These are phyloP conservation scores for Pseudorasbora parva DNA, from an alignment of 2,113 vertebrate species.

Conservation along the genomic window DNA sequence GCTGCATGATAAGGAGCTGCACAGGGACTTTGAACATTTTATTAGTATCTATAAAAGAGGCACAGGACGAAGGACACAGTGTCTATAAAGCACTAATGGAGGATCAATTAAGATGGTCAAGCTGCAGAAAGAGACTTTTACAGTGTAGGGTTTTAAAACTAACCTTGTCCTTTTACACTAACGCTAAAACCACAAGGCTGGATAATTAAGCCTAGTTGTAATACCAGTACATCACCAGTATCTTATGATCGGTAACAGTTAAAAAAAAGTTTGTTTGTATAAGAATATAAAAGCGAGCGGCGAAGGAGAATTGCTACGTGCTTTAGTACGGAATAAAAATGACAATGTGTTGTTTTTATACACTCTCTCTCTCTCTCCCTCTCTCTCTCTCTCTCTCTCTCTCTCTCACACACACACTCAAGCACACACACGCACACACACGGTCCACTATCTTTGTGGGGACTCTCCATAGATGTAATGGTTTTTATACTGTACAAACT, in stretches of 20 bases:
- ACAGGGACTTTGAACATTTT: slow-evolving; percentile 61
- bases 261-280: not conserved
- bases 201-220: not conserved
- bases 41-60: slow-evolving; percentile 57
- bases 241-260: not conserved
- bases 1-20: slow-evolving; percentile 56
- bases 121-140: slow-evolving; percentile 55
- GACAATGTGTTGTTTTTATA: not conserved
- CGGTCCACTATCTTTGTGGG: too few species aligned
- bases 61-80: slow-evolving; percentile 54
- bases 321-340: not conserved
- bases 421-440: not conserved
- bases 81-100: slow-evolving; percentile 61
- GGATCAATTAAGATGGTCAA: slow-evolving; percentile 62
- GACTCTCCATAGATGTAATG: too few species aligned
- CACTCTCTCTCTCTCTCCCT: too few species aligned
- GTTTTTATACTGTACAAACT: too few species aligned
- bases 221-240: not conserved
- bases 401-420: too few species aligned
- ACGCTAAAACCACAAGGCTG: slow-evolving; percentile 33
- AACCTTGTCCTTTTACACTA: slow-evolving; percentile 32
- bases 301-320: not conserved
- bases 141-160: slow-evolving; percentile 30
- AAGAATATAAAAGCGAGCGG: not conserved
- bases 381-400: too few species aligned